A percentile compares a stretch with the other conserved stretches of the same genome.
Evolutionary conservation across 2,113 vertebrate genomes (phyloP).

Genomic region (Erythrocercus mccallii): DNA sequence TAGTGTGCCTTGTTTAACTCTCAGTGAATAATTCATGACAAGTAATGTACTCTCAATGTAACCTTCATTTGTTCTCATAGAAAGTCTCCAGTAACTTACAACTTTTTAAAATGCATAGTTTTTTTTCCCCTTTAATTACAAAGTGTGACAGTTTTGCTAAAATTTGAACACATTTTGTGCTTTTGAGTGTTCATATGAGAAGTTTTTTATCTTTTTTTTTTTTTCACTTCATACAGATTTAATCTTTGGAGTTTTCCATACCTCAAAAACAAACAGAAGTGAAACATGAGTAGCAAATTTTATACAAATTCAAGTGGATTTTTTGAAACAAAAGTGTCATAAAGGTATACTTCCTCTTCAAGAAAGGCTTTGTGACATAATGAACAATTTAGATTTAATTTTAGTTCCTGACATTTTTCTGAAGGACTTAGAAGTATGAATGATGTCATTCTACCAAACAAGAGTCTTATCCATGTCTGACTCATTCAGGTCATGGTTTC

Average conservation of each 20-base stretch:
- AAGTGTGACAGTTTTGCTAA: neutral
- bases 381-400: neutral
- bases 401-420: neutral
- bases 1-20: neutral
- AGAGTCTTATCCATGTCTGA: neutral
- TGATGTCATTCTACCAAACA: neutral
- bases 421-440: neutral
- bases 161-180: neutral
- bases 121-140: neutral
- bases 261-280: neutral
- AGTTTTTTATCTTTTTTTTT: neutral
- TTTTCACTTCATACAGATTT: neutral
- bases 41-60: slow-evolving; percentile 8
- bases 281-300: neutral
- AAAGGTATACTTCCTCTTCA: neutral
- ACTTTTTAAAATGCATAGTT: neutral
- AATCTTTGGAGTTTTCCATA: neutral
- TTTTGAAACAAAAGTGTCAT: neutral
- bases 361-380: neutral
- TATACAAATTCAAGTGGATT: neutral
- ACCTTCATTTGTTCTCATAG: neutral
- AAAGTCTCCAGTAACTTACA: neutral
- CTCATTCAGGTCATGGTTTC: neutral
- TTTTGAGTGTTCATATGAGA: neutral
- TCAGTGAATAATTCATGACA: slow-evolving; percentile 32